These are phyloP conservation scores for Rhamphomyia laevipes DNA, from an alignment of 2,888 invertebrate genomes.

Conservation along the genomic window DNA sequence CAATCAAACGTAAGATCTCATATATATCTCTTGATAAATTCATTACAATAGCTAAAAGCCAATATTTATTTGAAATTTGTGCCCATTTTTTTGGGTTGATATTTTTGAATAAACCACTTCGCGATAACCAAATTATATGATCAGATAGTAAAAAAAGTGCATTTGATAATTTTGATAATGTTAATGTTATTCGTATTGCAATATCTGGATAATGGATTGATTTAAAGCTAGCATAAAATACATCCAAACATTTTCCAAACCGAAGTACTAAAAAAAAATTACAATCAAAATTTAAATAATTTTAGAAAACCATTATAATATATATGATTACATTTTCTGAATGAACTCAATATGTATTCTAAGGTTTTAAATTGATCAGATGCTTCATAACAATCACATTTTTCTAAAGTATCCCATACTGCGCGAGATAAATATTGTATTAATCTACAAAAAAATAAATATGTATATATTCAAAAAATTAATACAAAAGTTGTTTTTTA, in stretches of 20 bases:
- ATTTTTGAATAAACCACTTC: slow-evolving; percentile 51
- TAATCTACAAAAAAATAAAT: no score
- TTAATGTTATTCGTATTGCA: slow-evolving; percentile 56
- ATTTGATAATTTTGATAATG: slow-evolving; percentile 67
- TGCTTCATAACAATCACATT: slow-evolving; percentile 44
- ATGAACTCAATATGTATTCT: slow-evolving; percentile 72
- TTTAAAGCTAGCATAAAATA: slow-evolving; percentile 60
- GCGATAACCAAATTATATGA: slow-evolving; percentile 75
- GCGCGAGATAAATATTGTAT: slow-evolving; percentile 72
- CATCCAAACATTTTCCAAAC: slow-evolving; percentile 74
- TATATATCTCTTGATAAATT: slow-evolving; percentile 74
- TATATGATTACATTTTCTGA: slow-evolving; percentile 62
- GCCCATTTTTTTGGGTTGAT: slow-evolving; percentile 69
- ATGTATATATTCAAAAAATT: background rate
- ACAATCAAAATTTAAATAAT: background rate
- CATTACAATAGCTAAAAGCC: slow-evolving; percentile 71
- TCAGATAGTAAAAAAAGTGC: slow-evolving; percentile 72
- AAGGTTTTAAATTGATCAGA: slow-evolving; percentile 66
- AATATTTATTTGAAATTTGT: slow-evolving; percentile 62
- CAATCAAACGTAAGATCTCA: slow-evolving; percentile 58
- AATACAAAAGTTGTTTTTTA: background rate
- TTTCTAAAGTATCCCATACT: slow-evolving; percentile 63
- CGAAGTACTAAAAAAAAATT: slow-evolving; percentile 57
- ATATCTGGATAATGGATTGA: slow-evolving; percentile 61
- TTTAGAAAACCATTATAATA: background rate